phyloP scores from a whole-genome alignment of 2,888 invertebrate genomes.

The Carterocephalus palaemon region DNA sequence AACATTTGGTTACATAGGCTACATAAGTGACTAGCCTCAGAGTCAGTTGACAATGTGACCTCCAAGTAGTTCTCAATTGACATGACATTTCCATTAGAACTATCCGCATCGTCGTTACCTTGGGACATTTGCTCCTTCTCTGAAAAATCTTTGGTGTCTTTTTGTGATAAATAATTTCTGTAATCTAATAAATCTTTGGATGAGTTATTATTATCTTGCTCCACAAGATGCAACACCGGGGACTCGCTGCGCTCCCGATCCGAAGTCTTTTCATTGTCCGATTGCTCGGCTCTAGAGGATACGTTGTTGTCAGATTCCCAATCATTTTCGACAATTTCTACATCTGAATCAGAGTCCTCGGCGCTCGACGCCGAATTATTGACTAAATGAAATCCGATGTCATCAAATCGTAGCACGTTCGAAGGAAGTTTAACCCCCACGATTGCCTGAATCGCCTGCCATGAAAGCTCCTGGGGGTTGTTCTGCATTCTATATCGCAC shows the following conservation, averaged over 20 bases:
- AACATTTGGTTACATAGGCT: slow-evolving; percentile 75
- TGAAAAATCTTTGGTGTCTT: slow-evolving; percentile 64
- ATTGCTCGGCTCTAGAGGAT: slow-evolving; percentile 67
- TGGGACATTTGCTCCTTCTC: slow-evolving; percentile 57
- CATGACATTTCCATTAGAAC: slow-evolving; percentile 73
- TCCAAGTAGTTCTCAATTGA: slow-evolving; percentile 76
- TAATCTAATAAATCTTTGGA: slow-evolving; percentile 62
- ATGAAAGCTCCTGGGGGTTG: slow-evolving; percentile 80
- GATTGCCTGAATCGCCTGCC: slow-evolving; percentile 79
- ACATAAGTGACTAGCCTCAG: slow-evolving; percentile 74
- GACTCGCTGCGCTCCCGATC: slow-evolving; percentile 69
- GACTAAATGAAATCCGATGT: slow-evolving; percentile 73
- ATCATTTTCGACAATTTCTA: slow-evolving; percentile 75
- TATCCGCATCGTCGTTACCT: slow-evolving; percentile 65
- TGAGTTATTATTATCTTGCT: slow-evolving; percentile 70
- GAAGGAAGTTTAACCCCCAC: slow-evolving; percentile 77
- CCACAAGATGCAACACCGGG: slow-evolving; percentile 69
- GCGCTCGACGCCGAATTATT: slow-evolving; percentile 69
- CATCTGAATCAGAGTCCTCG: slow-evolving; percentile 75
- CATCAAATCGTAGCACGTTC: slow-evolving; percentile 75
- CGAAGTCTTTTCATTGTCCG: slow-evolving; percentile 71
- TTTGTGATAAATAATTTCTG: slow-evolving; percentile 64
- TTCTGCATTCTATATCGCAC: slow-evolving; percentile 79
- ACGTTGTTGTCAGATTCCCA: slow-evolving; percentile 74
- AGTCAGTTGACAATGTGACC: slow-evolving; percentile 73